Evolutionary conservation across 2,797 vertebrate species (phyloP).

Genomic region (Mareca penelope): DNA sequence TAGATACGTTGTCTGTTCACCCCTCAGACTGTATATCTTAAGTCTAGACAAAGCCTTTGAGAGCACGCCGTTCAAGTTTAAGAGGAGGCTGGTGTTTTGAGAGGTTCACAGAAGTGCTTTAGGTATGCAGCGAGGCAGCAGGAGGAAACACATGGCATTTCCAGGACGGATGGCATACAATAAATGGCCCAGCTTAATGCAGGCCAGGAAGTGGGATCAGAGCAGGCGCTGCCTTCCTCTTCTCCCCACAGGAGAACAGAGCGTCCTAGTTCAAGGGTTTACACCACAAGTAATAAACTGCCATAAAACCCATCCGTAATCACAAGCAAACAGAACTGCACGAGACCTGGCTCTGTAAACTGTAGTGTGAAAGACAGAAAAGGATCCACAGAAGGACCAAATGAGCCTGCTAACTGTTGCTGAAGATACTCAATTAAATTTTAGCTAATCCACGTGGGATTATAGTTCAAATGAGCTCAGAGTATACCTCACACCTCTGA

Average conservation of each 20-base stretch:
- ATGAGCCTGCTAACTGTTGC: background rate
- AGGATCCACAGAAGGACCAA: background rate
- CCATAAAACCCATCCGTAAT: background rate
- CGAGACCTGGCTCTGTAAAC: background rate
- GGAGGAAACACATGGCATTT: background rate
- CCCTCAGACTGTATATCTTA: background rate
- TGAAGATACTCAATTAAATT: background rate
- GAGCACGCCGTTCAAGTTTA: rapidly evolving
- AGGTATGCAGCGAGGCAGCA: background rate
- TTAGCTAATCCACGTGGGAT: background rate
- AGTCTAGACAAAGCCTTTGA: conserved; percentile 30
- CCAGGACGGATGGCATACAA: background rate
- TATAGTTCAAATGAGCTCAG: background rate
- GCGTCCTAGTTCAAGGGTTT: background rate
- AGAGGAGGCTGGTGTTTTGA: background rate
- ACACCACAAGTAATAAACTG: background rate
- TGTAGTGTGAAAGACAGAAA: background rate
- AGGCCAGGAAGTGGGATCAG: background rate
- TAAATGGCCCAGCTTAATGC: background rate
- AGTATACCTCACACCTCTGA: background rate
- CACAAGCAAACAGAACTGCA: background rate
- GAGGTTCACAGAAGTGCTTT: background rate
- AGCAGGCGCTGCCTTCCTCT: background rate
- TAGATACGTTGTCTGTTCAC: background rate
- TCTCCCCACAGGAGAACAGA: background rate